Percentiles rank a stretch among this genome's conserved stretches.
phyloP scores from a whole-genome alignment of 2,113 vertebrate species.

The Indri indri region DNA sequence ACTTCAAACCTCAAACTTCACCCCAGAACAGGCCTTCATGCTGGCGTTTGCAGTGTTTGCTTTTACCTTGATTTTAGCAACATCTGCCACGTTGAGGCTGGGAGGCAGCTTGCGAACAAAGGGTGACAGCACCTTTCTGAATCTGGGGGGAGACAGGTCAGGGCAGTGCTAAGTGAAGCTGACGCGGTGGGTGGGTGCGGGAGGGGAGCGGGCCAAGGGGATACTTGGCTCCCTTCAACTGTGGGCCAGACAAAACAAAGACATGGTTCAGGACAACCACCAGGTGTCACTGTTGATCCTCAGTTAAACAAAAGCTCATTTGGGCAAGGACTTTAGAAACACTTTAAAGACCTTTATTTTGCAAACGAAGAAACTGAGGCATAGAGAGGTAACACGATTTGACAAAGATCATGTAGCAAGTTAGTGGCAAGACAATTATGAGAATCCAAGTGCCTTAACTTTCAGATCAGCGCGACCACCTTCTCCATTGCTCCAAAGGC shows the following conservation, averaged over 20 bases:
- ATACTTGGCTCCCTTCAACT: background rate
- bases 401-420: background rate
- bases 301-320: background rate
- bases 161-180: background rate
- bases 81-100: background rate
- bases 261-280: slow-evolving; percentile 41
- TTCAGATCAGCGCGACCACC: background rate
- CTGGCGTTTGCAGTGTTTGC: background rate
- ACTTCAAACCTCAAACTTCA: background rate
- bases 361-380: slow-evolving; percentile 48
- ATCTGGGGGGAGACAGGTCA: background rate
- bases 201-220: background rate
- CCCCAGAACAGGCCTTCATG: accelerated
- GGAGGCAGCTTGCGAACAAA: background rate
- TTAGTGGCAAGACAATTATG: background rate
- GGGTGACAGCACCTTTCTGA: background rate
- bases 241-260: background rate
- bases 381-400: background rate
- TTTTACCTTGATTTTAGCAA: background rate
- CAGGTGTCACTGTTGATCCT: slow-evolving; percentile 80
- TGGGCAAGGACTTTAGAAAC: background rate
- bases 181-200: background rate
- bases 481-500: accelerated
- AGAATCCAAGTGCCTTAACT: background rate
- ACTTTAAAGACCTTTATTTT: background rate